These are phyloP conservation scores for Himalopsyche tibetana DNA, from an alignment of 2,888 invertebrate species.

Conservation along the genomic window DNA sequence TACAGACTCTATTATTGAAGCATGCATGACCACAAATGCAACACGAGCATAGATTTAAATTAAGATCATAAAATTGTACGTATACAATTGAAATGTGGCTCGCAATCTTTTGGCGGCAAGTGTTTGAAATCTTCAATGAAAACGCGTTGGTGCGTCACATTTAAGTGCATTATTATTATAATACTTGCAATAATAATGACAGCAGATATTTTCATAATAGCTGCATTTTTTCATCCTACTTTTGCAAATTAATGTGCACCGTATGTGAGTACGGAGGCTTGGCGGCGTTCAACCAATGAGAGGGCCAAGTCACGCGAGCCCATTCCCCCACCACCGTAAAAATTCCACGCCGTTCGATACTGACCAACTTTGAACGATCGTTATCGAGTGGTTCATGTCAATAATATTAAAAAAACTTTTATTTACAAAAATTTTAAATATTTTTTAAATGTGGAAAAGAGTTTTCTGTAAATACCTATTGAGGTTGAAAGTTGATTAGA, in stretches of 20 bases:
- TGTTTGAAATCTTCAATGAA: background rate
- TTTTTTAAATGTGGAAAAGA: no score
- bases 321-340: slow-evolving; percentile 60
- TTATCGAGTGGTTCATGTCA: background rate
- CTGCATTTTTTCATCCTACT: background rate
- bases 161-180: background rate
- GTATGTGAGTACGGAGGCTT: slow-evolving; percentile 67
- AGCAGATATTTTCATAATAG: slow-evolving; percentile 9
- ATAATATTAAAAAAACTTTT: no score
- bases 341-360: slow-evolving; percentile 19
- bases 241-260: slow-evolving; percentile 28
- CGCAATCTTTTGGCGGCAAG: background rate
- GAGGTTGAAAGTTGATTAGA: no score
- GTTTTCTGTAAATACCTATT: no score
- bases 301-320: slow-evolving; percentile 68
- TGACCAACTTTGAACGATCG: slow-evolving; percentile 5
- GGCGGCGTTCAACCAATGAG: slow-evolving; percentile 70
- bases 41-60: no score
- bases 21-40: no score
- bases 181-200: background rate
- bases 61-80: no score
- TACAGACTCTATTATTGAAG: no score
- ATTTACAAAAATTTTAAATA: no score
- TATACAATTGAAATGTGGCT: no score
- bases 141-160: slow-evolving; percentile 3